Percentiles rank a stretch among this genome's conserved stretches.
phyloP scores from a whole-genome alignment of 2,797 vertebrate genomes.

The Epinephelus coioides region DNA sequence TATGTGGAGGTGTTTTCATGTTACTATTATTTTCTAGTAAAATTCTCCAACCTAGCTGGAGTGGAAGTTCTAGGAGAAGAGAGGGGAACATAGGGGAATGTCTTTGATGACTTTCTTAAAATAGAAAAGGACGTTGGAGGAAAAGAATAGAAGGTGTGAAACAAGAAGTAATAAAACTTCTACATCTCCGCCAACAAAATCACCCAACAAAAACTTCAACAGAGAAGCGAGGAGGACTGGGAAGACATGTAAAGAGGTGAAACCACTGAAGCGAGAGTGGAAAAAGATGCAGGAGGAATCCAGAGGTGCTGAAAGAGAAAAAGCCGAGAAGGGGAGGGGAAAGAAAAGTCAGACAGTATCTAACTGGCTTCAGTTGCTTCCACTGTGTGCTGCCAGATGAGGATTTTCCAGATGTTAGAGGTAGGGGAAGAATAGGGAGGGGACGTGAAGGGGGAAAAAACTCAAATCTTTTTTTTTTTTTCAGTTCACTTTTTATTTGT shows the following conservation, averaged over 20 bases:
- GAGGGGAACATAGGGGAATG: neutral
- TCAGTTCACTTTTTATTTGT: slow-evolving; percentile 23
- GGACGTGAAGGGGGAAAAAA: neutral
- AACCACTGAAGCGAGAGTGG: slow-evolving; percentile 23
- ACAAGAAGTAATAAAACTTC: slow-evolving; percentile 13
- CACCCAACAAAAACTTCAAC: slow-evolving; percentile 15
- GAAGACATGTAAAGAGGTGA: slow-evolving; percentile 28
- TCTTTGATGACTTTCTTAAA: slow-evolving; percentile 13
- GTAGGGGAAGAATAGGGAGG: slow-evolving; percentile 21
- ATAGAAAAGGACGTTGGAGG: slow-evolving; percentile 9
- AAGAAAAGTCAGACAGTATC: slow-evolving; percentile 54
- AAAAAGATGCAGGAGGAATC: slow-evolving; percentile 37
- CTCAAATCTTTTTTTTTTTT: neutral
- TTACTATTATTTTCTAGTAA: neutral
- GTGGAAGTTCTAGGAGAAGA: neutral
- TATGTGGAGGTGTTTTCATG: neutral
- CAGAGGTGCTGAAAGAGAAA: slow-evolving; percentile 63
- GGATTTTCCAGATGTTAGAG: slow-evolving; percentile 74
- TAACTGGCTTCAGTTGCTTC: slow-evolving; percentile 52
- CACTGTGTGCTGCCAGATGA: slow-evolving; percentile 65
- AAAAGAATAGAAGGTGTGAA: slow-evolving; percentile 18
- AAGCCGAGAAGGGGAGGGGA: slow-evolving; percentile 15
- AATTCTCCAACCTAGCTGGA: neutral
- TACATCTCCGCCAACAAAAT: slow-evolving; percentile 12
- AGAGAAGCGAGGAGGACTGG: slow-evolving; percentile 1